Evolutionary conservation across 1,140 invertebrate species (phyloP), one percentile per base, ranked within the genome.

Genomic region (Asbolus verrucosus): DNA sequence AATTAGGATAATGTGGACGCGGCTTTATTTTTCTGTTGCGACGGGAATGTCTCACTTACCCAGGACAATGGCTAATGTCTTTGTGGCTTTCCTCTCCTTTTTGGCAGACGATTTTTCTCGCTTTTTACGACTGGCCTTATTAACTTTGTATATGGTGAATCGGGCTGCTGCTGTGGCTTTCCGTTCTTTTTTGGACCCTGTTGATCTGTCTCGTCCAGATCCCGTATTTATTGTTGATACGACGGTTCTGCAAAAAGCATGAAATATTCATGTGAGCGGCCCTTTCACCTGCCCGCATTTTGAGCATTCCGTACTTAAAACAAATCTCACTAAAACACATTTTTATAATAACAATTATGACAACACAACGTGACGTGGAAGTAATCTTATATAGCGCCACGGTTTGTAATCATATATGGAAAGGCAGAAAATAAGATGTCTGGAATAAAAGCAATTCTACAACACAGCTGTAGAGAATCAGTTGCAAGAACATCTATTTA

Each of bases 31-130:
- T n/a, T n/a, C n/a, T n/a, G n/a, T n/a, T n/a, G n/a, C n/a, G n/a
- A n/a, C n/a, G n/a, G n/a, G 9, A 27, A 27, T 6, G 50, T 69
- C 61, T 54, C 33, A 83, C 88, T 90, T 85, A 99, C 98, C 97
- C 80, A 99, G 87, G 72, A 99, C 98, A 81, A 99, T 99, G 69
- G 97, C 97, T 27, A 99, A 83, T 9, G 98, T 99, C 85, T 99
- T 99, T 2, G 98, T 99, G n/a, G 98, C 97, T 84, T 99, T 98
- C 69, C 96, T 89, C 81, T 99, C 98, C 79, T 94, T 94, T 80
- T 95, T 96, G 1, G 94, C 95, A 0, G 95, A 95, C 15, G 94
- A 96, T 79, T 96, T 97, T 79, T 97, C 95, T 33, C 94, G 87
- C 85, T 96, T 97, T 86, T 94, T 97, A 81, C 91, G 90, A 79